Conservation (phyloP, 2,113 vertebrate species). For the Vulpes lagopus region DNA sequence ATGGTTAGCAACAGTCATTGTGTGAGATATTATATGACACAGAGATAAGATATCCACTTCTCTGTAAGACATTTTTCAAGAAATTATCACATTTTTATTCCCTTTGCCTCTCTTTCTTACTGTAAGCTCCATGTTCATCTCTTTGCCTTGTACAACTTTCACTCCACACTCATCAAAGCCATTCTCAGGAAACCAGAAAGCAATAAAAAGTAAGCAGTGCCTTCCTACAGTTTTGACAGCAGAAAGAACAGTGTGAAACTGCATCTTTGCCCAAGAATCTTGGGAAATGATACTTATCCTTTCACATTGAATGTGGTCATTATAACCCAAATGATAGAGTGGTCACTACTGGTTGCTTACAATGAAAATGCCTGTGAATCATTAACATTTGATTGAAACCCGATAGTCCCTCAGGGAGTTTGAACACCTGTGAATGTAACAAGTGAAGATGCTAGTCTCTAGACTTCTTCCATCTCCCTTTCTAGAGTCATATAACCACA, state of each 20-base stretch:
- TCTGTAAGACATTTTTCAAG: constrained; percentile 37
- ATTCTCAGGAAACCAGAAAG: constrained; percentile 48
- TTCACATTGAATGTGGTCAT: not conserved
- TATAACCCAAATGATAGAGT: not conserved
- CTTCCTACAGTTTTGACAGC: not conserved
- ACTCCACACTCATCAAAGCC: constrained; percentile 25
- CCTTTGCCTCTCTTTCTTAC: not conserved
- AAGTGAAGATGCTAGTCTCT: not conserved
- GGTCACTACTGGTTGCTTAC: not conserved
- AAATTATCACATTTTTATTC: constrained; percentile 61
- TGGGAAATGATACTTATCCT: not conserved
- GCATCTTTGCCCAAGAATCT: not conserved
- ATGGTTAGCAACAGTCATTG: not conserved
- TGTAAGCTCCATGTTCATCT: not conserved
- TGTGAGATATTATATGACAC: constrained; percentile 35
- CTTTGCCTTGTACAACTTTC: constrained; percentile 23
- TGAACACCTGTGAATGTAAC: not conserved
- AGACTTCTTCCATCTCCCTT: not conserved
- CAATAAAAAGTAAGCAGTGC: not conserved
- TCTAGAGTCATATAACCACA: not conserved
- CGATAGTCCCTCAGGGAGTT: not conserved
- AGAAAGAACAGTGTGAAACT: not conserved
- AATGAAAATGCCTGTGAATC: constrained; percentile 17
- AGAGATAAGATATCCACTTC: constrained; percentile 45
- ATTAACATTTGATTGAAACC: not conserved